Base-by-base conservation (phyloP, 1,140 invertebrate species). In the Bombus balteatus region DNA sequence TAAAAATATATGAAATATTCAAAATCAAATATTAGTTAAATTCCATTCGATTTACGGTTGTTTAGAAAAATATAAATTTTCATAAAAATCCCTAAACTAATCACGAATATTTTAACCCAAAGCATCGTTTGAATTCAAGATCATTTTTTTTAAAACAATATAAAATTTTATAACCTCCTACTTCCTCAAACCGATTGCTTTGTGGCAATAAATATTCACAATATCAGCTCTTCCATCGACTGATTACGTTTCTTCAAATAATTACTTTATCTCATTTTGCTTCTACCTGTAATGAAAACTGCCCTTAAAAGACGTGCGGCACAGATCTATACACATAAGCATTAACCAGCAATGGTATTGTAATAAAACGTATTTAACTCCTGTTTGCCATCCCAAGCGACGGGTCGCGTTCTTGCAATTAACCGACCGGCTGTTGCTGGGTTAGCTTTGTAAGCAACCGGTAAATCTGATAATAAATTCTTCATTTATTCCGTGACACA, bases 291-390 rank as follows among this genome's bases (percentile, higher is more conserved):
- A 47, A 47, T 28, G 73, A 13, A 32, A 47, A 5, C 28, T 25
- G 15, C 13, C 41, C 25, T 10, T 15, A 5, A 47, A 32, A 39
- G 28, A 28, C 79, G 22, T 41, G 75, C 57, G 75, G 43, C 32
- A 1, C 6, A 22, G 5, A 53, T 22, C 1, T 53, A 8, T 53
- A 18, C 13, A 6, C n/a, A 37, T 70, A 41, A 47, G 47, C 53
- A 74, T 47, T 34, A 77, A 82, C 57, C 39, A 39, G 62, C 39
- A 28, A 65, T 53, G 37, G 39, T 53, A 57, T 81, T 70, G 13
- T 68, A 86, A 78, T 18, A 41, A 88, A 88, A 82, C 53, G 70
- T 76, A 76, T 88, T 88, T 76, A 87, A 89, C 59, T 47, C 8
- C 28, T 4, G 66, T 66, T 84, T 39, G 25, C 18, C 18, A 18